Percentiles rank a stretch among this genome's conserved stretches.
Evolutionary conservation across 2,888 invertebrate genomes (phyloP).

Genomic region (Stegana nigrithorax): DNA sequence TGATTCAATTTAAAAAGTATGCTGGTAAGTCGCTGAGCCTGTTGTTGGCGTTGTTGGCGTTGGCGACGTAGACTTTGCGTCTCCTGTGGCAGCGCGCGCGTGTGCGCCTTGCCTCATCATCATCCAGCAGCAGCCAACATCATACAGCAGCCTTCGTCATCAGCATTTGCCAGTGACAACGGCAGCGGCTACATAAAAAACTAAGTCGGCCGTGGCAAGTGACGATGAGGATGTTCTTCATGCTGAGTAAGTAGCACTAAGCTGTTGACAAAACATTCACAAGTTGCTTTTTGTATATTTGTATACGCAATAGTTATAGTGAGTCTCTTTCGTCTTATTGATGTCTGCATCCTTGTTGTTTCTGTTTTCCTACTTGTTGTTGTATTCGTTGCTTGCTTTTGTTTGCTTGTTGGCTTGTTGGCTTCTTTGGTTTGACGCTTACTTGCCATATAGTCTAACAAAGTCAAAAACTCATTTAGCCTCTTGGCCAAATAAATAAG

Average conservation of each 20-base stretch:
- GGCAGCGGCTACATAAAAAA: background rate
- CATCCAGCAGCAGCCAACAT: background rate
- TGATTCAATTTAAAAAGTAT: conserved; percentile 56
- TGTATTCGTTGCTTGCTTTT: background rate
- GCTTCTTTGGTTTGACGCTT: background rate
- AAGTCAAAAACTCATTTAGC: conserved; percentile 8
- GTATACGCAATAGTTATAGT: conserved; percentile 1
- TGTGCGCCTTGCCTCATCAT: background rate
- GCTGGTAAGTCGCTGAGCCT: too few species aligned
- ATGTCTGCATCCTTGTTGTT: background rate
- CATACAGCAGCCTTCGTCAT: too few species aligned
- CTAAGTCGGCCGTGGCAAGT: too few species aligned
- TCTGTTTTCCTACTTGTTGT: background rate
- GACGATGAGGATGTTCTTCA: too few species aligned
- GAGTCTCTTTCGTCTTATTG: too few species aligned
- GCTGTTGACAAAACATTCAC: conserved; percentile 9
- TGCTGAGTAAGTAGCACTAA: too few species aligned
- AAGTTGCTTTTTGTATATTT: background rate
- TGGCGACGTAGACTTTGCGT: too few species aligned
- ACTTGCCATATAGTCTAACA: conserved; percentile 3
- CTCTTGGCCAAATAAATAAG: conserved; percentile 5
- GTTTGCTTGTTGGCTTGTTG: background rate
- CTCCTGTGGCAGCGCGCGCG: background rate
- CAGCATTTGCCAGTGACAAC: background rate
- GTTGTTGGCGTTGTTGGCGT: too few species aligned